Conservation (phyloP, 1,140 invertebrate species). For the Drosophila gunungcola region DNA sequence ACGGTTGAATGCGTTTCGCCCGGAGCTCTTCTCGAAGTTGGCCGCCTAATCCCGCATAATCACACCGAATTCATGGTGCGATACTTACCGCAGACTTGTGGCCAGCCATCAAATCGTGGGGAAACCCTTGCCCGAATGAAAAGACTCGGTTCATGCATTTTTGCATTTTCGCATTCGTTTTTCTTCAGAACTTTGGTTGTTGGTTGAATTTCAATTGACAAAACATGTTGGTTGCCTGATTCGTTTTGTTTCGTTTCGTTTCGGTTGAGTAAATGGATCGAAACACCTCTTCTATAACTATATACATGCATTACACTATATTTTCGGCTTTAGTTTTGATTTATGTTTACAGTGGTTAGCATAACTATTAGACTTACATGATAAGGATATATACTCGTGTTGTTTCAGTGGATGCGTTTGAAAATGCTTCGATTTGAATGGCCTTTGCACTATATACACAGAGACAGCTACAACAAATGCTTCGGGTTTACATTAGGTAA, state of each 20-base stretch:
- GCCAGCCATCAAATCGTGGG: conserved; percentile 34
- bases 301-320: conserved; percentile 75
- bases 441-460: conserved; percentile 46
- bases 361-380: conserved; percentile 54
- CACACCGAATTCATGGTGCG: conserved; percentile 51
- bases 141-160: conserved; percentile 19
- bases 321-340: conserved; percentile 31
- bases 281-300: conserved; percentile 54
- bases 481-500: conserved; percentile 7
- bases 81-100: conserved; percentile 53
- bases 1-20: conserved; percentile 25
- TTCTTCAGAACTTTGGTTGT: conserved; percentile 54
- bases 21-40: neutral
- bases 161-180: conserved; percentile 39
- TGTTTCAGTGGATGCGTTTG: conserved; percentile 9
- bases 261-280: conserved; percentile 2
- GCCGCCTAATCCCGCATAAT: conserved; percentile 53
- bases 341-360: conserved; percentile 25
- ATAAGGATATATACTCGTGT: conserved; percentile 38
- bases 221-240: conserved; percentile 13
- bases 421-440: conserved; percentile 51
- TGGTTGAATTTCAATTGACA: conserved; percentile 38
- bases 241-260: conserved; percentile 15
- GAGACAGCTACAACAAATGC: conserved; percentile 41
- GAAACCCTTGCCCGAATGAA: neutral